Percentiles rank a stretch among this genome's conserved stretches.
phyloP scores from a whole-genome alignment of 1,140 invertebrate genomes.

The Leptinotarsa defecta region DNA sequence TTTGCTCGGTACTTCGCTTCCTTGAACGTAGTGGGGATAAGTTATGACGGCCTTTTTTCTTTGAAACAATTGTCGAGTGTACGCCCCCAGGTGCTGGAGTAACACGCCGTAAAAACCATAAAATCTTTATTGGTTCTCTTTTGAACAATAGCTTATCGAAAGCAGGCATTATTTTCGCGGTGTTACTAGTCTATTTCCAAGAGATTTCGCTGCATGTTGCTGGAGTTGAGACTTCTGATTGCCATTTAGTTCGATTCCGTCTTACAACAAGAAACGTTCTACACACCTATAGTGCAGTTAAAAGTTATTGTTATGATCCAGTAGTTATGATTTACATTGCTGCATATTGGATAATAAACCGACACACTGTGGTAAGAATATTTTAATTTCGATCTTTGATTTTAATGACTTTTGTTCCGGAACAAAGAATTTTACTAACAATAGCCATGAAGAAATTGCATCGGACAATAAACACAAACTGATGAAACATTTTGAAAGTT shows the following conservation, averaged over 20 bases:
- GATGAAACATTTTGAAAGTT: background rate
- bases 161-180: slow-evolving; percentile 14
- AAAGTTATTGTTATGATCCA: background rate
- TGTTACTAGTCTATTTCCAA: slow-evolving; percentile 18
- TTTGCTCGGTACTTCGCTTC: background rate
- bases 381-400: background rate
- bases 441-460: slow-evolving; percentile 4
- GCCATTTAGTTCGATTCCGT: slow-evolving; percentile 18
- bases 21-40: background rate
- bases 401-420: background rate
- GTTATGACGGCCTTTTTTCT: slow-evolving; percentile 9
- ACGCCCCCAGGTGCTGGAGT: background rate
- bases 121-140: slow-evolving; percentile 25
- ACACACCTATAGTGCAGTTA: slow-evolving; percentile 2
- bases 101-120: slow-evolving; percentile 21
- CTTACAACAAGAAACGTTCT: slow-evolving; percentile 14
- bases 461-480: background rate
- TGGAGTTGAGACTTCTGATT: slow-evolving; percentile 10
- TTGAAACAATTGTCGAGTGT: background rate
- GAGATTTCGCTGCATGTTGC: slow-evolving; percentile 2
- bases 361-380: slow-evolving; percentile 15
- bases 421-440: slow-evolving; percentile 11
- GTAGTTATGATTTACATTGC: slow-evolving; percentile 12
- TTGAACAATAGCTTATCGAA: slow-evolving; percentile 18
- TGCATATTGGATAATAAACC: slow-evolving; percentile 2